Evolutionary conservation across 2,888 invertebrate genomes (phyloP).

Genomic region (Leptopilina myrica): DNA sequence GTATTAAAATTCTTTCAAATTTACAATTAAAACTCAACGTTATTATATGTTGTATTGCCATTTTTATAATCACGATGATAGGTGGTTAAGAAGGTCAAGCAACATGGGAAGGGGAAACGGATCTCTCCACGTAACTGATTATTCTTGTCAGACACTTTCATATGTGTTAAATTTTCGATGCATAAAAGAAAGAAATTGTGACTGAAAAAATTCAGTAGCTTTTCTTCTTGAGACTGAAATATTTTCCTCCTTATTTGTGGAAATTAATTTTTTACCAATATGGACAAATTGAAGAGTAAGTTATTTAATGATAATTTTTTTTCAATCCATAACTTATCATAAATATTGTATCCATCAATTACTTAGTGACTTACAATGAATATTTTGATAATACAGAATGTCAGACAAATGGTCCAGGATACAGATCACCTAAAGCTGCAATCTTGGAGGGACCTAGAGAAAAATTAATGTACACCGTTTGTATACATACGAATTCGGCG

Average conservation of each 20-base stretch:
- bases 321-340: no score
- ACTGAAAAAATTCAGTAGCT: neutral
- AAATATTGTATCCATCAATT: no score
- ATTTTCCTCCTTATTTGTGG: neutral
- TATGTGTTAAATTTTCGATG: neutral
- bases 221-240: neutral
- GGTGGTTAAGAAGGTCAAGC: neutral
- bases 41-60: no score
- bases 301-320: neutral
- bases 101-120: neutral
- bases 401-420: slow-evolving; percentile 82
- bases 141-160: neutral
- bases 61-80: neutral
- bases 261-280: neutral
- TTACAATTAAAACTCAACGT: no score
- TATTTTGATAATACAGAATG: slow-evolving; percentile 49
- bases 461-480: slow-evolving; percentile 92
- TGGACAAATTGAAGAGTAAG: neutral
- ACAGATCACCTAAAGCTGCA: slow-evolving; percentile 88
- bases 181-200: neutral
- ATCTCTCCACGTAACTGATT: neutral
- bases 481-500: slow-evolving; percentile 86
- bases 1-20: no score
- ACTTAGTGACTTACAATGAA: neutral
- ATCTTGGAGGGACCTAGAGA: slow-evolving; percentile 90